Conservation (phyloP, 2,113 vertebrate species). For the Anolis sagrei region DNA sequence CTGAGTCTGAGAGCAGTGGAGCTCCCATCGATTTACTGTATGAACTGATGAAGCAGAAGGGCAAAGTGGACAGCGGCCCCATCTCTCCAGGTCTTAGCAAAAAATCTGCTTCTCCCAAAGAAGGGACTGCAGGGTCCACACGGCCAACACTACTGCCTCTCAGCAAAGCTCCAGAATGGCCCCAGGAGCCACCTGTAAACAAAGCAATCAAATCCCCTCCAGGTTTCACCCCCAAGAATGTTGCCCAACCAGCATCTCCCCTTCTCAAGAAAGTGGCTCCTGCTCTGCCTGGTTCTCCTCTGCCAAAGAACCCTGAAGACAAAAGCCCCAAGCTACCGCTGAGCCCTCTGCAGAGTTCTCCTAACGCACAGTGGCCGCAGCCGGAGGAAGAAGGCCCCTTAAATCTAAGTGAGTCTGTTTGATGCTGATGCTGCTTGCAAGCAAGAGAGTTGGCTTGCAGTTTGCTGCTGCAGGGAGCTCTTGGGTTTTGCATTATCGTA, state of each 20-base stretch:
- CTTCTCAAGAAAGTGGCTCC: constrained; percentile 87
- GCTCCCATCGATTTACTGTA: constrained; percentile 89
- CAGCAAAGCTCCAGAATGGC: constrained; percentile 60
- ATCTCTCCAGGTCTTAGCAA: constrained; percentile 64
- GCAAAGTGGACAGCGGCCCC: constrained; percentile 66
- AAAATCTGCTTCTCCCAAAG: constrained; percentile 73
- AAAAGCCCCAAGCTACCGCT: constrained; percentile 77
- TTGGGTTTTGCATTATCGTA: constrained; percentile 5
- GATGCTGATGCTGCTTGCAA: background rate
- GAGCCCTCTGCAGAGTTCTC: constrained; percentile 82
- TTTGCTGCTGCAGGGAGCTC: constrained; percentile 16
- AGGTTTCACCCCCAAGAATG: constrained; percentile 72
- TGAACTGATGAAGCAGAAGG: constrained; percentile 86
- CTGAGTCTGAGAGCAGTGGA: constrained; percentile 87
- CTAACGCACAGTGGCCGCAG: constrained; percentile 79
- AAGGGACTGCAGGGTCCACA: constrained; percentile 47
- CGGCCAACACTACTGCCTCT: constrained; percentile 65
- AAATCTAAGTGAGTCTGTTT: constrained; percentile 89
- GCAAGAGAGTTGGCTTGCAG: background rate
- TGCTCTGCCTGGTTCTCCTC: constrained; percentile 82
- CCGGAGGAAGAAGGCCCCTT: constrained; percentile 91
- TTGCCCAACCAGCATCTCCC: constrained; percentile 75
- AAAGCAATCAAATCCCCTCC: constrained; percentile 83
- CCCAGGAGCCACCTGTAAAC: constrained; percentile 70
- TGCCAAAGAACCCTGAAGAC: constrained; percentile 85